These are phyloP conservation scores for Schizotus pectinicornis DNA, from an alignment of 2,888 invertebrate species.

Conservation along the genomic window DNA sequence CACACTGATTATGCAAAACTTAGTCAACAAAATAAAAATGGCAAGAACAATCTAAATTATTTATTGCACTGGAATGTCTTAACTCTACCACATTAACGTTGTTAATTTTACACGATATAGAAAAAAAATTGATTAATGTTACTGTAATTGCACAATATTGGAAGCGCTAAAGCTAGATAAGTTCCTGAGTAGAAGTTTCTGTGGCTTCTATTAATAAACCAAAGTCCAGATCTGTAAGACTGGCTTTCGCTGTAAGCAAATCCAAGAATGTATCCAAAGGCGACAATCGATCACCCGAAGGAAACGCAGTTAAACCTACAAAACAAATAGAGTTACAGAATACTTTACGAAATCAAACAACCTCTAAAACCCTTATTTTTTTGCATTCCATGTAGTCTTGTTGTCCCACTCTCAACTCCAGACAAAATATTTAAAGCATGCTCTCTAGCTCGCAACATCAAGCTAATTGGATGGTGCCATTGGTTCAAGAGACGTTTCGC, in stretches of 20 bases:
- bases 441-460: slow-evolving; percentile 79
- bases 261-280: slow-evolving; percentile 86
- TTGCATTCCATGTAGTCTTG: slow-evolving; percentile 45
- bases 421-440: slow-evolving; percentile 82
- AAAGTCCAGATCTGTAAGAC: slow-evolving; percentile 83
- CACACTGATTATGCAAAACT: too few species aligned
- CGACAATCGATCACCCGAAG: slow-evolving; percentile 74
- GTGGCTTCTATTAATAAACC: slow-evolving; percentile 86
- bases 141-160: too few species aligned
- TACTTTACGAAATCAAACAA: slow-evolving; percentile 23
- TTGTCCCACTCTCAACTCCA: slow-evolving; percentile 65
- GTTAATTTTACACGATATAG: too few species aligned
- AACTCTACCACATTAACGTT: too few species aligned
- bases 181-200: slow-evolving; percentile 66
- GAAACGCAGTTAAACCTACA: slow-evolving; percentile 73
- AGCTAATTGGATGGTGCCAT: slow-evolving; percentile 78
- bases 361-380: slow-evolving; percentile 41
- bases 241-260: slow-evolving; percentile 85
- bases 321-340: slow-evolving; percentile 4
- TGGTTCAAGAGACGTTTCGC: slow-evolving; percentile 78
- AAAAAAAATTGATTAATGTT: too few species aligned
- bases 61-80: too few species aligned
- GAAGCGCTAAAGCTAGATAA: slow-evolving; percentile 13
- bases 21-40: too few species aligned
- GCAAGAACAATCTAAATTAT: too few species aligned